Conservation (phyloP, 2,113 vertebrate species). For the Edolisoma coerulescens region DNA sequence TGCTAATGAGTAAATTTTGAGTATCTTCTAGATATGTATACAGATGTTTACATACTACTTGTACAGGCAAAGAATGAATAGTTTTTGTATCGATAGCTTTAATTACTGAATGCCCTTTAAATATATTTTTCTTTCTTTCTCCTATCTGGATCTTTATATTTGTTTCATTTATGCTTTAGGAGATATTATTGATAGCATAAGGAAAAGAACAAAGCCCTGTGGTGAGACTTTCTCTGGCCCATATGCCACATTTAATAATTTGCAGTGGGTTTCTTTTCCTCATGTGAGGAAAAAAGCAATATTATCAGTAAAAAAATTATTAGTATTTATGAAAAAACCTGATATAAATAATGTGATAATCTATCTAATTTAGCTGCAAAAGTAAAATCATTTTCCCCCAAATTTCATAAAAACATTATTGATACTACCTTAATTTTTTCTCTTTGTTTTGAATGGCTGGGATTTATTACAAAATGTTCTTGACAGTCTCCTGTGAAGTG, state of each 20-base stretch:
- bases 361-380: neutral
- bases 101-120: neutral
- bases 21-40: neutral
- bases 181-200: neutral
- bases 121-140: neutral
- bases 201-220: neutral
- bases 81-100: neutral
- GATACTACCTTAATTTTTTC: neutral
- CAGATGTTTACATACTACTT: neutral
- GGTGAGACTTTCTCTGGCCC: neutral
- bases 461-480: neutral
- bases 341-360: neutral
- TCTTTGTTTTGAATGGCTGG: neutral
- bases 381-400: neutral
- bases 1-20: neutral
- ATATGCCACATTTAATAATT: neutral
- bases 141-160: neutral
- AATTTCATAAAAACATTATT: neutral
- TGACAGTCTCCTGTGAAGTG: neutral
- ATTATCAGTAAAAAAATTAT: neutral
- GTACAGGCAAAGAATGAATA: neutral
- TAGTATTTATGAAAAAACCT: neutral
- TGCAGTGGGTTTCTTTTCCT: neutral
- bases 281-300: neutral
- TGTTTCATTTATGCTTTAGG: neutral